phyloP scores from a whole-genome alignment of 2,888 invertebrate species.

The Antheraea assamensis region DNA sequence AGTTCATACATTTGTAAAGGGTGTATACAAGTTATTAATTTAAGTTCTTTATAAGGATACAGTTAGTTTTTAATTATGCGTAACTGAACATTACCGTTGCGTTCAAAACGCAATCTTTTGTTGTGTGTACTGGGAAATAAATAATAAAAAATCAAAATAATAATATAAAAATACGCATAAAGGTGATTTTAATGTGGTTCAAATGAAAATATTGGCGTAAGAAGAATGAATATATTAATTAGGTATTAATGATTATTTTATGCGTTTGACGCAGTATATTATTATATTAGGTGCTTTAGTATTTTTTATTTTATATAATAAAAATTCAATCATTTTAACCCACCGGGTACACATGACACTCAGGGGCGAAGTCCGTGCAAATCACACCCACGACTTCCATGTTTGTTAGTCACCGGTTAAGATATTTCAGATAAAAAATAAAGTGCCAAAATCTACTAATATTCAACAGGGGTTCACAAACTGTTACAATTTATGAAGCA shows the following conservation, averaged over 20 bases:
- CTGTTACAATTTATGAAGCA: too few relatives aligned
- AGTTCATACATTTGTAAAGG: background rate
- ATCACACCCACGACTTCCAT: background rate
- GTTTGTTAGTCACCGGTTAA: background rate
- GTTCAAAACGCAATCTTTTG: slow-evolving; percentile 68
- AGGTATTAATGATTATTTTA: slow-evolving; percentile 43
- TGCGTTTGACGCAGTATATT: slow-evolving; percentile 61
- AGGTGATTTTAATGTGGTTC: slow-evolving; percentile 53
- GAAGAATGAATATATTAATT: slow-evolving; percentile 57
- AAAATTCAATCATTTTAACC: slow-evolving; percentile 68
- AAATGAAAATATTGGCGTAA: slow-evolving; percentile 50
- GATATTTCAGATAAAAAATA: background rate
- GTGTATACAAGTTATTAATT: slow-evolving; percentile 4
- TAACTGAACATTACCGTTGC: slow-evolving; percentile 63
- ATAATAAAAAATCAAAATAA: slow-evolving; percentile 30
- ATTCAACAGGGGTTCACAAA: background rate
- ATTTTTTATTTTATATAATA: slow-evolving; percentile 39
- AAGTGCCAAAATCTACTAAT: background rate
- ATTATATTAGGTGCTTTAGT: slow-evolving; percentile 49
- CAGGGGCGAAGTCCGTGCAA: background rate
- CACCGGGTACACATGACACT: background rate
- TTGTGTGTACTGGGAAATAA: slow-evolving; percentile 43
- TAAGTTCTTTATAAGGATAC: background rate
- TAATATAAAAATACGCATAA: slow-evolving; percentile 40
- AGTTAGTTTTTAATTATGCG: slow-evolving; percentile 35